These are phyloP conservation scores for Tetramorium parvispinum DNA, from an alignment of 1,140 invertebrate genomes.

Conservation along the genomic window DNA sequence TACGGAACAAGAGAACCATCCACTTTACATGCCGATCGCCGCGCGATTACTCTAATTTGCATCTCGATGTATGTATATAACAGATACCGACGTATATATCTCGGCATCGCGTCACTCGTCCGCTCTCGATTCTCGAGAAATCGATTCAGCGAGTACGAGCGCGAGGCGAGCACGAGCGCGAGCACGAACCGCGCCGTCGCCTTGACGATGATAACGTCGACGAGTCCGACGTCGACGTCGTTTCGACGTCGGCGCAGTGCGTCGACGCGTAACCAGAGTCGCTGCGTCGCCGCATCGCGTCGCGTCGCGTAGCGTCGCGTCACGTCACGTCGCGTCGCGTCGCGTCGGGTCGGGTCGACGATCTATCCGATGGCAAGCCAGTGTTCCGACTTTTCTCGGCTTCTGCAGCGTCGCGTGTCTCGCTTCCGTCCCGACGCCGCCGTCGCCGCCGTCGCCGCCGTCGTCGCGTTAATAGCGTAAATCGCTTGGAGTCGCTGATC, in stretches of 20 bases:
- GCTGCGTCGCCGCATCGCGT: conserved; percentile 13
- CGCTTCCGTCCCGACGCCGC: conserved; percentile 5
- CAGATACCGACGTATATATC: too few relatives aligned
- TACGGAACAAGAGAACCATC: too few relatives aligned
- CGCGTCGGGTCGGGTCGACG: conserved; percentile 66
- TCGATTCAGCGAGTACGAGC: conserved; percentile 58
- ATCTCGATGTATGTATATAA: too few relatives aligned
- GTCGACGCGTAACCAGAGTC: conserved; percentile 67
- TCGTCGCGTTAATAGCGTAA: neutral
- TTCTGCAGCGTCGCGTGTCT: conserved; percentile 54
- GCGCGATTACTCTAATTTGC: too few relatives aligned
- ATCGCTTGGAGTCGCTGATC: too few relatives aligned
- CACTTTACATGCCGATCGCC: too few relatives aligned
- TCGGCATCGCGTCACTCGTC: too few relatives aligned
- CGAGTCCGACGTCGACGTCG: conserved; percentile 26
- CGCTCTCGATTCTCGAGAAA: too few relatives aligned
- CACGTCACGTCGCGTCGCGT: neutral
- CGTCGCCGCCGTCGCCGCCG: neutral
- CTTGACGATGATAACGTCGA: conserved; percentile 78
- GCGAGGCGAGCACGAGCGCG: neutral
- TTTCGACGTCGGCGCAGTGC: conserved; percentile 73
- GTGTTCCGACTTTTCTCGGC: conserved; percentile 79
- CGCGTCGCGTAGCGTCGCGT: conserved; percentile 61
- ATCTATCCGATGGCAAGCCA: conserved; percentile 76
- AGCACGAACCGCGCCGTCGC: conserved; percentile 76